Conservation (phyloP, 2,888 invertebrate species). For the Pachycephus smyrnensis region DNA sequence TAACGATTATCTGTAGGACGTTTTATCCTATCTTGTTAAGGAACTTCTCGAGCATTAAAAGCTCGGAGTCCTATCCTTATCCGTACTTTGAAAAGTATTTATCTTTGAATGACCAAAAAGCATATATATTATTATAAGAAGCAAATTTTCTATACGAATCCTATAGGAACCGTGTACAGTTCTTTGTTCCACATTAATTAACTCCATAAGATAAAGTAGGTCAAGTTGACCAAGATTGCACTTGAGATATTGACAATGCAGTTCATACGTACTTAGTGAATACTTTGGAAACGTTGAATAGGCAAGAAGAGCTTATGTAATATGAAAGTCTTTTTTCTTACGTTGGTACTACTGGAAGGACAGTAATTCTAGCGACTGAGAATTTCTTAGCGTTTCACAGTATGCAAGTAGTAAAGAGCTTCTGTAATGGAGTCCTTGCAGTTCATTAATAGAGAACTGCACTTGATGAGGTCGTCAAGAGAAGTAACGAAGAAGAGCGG, state of each 20-base stretch:
- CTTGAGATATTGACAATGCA: background rate
- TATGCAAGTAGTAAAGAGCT: slow-evolving; percentile 7
- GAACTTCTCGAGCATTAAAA: no score
- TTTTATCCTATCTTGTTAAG: background rate
- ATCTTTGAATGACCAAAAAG: background rate
- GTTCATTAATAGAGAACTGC: slow-evolving; percentile 58
- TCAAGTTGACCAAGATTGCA: background rate
- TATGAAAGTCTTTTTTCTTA: background rate
- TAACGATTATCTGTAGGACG: background rate
- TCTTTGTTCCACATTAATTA: background rate
- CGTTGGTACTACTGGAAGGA: background rate
- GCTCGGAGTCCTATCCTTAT: no score
- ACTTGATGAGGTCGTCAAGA: slow-evolving; percentile 44
- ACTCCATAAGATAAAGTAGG: background rate
- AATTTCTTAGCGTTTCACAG: background rate
- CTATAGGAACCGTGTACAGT: background rate
- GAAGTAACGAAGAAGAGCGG: slow-evolving; percentile 18
- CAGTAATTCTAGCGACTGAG: background rate
- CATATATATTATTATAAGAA: background rate
- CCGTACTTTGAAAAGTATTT: background rate
- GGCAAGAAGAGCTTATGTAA: background rate
- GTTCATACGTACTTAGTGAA: background rate
- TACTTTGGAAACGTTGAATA: background rate
- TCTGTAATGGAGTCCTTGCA: slow-evolving; percentile 29
- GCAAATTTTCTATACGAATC: background rate